Percentiles rank a stretch among this genome's conserved stretches.
Conservation (phyloP, 1,140 invertebrate genomes). For the Lethrus apterus region DNA sequence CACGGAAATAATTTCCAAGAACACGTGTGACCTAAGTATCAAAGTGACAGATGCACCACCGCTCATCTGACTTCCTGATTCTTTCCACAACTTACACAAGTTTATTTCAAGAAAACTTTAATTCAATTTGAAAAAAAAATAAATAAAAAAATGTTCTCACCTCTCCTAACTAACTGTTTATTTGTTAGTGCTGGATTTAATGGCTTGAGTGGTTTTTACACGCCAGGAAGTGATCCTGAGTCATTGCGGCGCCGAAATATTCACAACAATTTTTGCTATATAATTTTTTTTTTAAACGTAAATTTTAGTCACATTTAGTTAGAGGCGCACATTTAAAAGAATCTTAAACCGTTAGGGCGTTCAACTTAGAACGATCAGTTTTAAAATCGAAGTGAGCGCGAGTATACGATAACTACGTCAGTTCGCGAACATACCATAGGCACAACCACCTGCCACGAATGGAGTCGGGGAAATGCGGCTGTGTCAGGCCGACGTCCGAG, state of each 20-base stretch:
- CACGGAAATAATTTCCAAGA: conserved; percentile 5
- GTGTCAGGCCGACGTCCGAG: conserved; percentile 6
- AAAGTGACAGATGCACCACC: not conserved
- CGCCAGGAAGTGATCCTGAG: conserved; percentile 1
- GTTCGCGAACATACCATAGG: conserved; percentile 8
- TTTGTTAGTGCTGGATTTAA: not conserved
- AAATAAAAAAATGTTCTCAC: conserved; percentile 4
- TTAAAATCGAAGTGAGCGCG: conserved; percentile 3
- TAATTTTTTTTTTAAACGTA: not conserved
- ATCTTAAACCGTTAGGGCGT: conserved; percentile 5
- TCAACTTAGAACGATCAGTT: conserved; percentile 8
- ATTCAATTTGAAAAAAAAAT: not conserved
- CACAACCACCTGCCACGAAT: conserved; percentile 12
- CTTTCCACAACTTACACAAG: not conserved
- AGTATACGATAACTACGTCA: conserved; percentile 3
- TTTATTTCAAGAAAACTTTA: not conserved
- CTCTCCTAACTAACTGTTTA: conserved; percentile 3
- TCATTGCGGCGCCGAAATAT: conserved; percentile 3
- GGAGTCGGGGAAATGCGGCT: conserved; percentile 9
- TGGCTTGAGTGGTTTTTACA: conserved; percentile 3
- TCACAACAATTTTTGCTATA: not conserved
- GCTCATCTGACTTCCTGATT: not conserved
- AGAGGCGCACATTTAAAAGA: conserved; percentile 1
- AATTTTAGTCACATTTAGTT: no score
- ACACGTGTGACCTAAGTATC: conserved; percentile 3